A percentile compares a stretch with the other conserved stretches of the same genome.
phyloP scores from a whole-genome alignment of 2,888 invertebrate genomes.

The Heteropelma amictum region DNA sequence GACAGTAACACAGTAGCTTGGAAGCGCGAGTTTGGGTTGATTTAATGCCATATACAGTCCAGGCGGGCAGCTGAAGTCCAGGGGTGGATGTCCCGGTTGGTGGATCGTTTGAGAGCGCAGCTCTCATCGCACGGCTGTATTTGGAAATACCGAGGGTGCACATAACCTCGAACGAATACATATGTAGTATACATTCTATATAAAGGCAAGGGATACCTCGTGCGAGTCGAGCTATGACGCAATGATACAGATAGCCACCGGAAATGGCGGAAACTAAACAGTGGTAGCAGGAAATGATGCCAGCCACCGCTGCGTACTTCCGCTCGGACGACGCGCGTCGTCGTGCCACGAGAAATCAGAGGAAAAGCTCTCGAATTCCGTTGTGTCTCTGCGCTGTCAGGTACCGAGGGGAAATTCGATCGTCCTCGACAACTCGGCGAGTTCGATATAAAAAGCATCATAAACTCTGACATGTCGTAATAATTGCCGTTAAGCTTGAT shows the following conservation, averaged over 20 bases:
- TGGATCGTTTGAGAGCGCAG: slow-evolving; percentile 34
- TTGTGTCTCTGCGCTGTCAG: background rate
- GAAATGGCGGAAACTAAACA: slow-evolving; percentile 74
- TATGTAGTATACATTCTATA: slow-evolving; percentile 4
- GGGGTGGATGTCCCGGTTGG: slow-evolving; percentile 10
- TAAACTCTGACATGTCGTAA: background rate
- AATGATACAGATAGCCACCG: slow-evolving; percentile 70
- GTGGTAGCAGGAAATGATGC: slow-evolving; percentile 73
- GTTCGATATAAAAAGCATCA: background rate
- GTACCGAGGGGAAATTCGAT: slow-evolving; percentile 54
- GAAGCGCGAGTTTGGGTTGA: slow-evolving; percentile 44
- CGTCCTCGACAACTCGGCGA: slow-evolving; percentile 13
- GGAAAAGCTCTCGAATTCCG: slow-evolving; percentile 1
- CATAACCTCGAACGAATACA: background rate
- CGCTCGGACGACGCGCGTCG: slow-evolving; percentile 53
- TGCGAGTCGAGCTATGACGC: slow-evolving; percentile 62
- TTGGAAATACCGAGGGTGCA: slow-evolving; percentile 14
- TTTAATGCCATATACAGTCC: no score
- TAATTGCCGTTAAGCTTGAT: no score
- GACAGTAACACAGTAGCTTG: no score
- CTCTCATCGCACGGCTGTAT: slow-evolving; percentile 25
- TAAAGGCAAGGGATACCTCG: slow-evolving; percentile 9
- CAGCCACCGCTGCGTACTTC: slow-evolving; percentile 70
- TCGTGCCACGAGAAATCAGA: slow-evolving; percentile 18
- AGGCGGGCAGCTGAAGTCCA: slow-evolving; percentile 31